Evolutionary conservation across 2,888 invertebrate genomes (phyloP).

Genomic region (Lasioglossum lativentre): DNA sequence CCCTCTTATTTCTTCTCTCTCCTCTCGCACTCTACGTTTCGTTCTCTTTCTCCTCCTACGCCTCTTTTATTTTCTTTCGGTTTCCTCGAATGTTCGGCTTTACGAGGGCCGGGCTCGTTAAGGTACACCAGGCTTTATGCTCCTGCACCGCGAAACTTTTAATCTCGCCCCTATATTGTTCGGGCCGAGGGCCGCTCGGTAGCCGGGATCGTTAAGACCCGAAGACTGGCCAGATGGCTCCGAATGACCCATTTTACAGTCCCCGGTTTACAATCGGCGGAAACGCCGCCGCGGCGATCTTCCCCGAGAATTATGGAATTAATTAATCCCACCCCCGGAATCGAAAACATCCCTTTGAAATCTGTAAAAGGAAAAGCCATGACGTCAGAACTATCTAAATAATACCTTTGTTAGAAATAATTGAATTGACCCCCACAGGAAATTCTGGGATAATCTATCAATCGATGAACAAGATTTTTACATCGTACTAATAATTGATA

Average conservation of each 20-base stretch:
- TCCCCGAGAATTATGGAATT: not conserved
- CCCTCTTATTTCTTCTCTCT: not conserved
- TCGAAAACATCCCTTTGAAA: no score
- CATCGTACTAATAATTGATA: no score
- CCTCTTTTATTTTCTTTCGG: conserved; percentile 42
- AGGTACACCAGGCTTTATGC: conserved; percentile 52
- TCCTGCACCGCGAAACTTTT: conserved; percentile 71
- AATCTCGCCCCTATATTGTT: conserved; percentile 70
- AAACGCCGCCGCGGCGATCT: not conserved
- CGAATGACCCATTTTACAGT: conserved; percentile 5
- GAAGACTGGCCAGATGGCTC: conserved; percentile 6
- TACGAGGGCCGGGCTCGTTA: conserved; percentile 62
- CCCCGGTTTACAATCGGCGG: not conserved
- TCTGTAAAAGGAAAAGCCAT: no score
- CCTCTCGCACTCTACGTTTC: not conserved
- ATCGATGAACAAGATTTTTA: no score
- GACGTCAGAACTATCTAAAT: no score
- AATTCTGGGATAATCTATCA: no score
- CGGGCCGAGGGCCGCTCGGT: conserved; percentile 53
- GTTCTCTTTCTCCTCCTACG: not conserved
- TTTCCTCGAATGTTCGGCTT: conserved; percentile 55
- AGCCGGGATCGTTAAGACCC: conserved; percentile 40
- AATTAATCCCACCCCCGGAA: not conserved
- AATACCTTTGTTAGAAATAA: no score
- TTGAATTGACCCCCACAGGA: no score